Evolutionary conservation across 1,140 invertebrate genomes (phyloP).

Genomic region (Cataglyphis hispanica): DNA sequence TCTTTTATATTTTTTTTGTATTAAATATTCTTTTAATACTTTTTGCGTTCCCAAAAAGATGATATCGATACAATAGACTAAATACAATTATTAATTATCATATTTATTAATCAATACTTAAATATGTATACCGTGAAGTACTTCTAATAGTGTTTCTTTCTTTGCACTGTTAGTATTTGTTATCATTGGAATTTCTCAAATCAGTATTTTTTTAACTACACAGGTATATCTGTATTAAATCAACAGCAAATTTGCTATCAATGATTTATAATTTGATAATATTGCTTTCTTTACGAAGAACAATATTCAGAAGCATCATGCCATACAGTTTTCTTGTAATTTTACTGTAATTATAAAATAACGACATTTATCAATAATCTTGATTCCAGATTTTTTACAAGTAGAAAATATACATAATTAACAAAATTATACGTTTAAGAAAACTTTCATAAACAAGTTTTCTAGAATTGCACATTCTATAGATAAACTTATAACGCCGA

Average conservation of each 20-base stretch:
- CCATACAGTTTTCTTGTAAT: not conserved
- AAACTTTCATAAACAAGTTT: slow-evolving; percentile 13
- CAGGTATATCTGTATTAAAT: not conserved
- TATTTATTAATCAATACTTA: slow-evolving; percentile 3
- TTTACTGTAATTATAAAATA: not conserved
- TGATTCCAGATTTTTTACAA: not conserved
- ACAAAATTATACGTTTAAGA: slow-evolving; percentile 48
- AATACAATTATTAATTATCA: slow-evolving; percentile 14
- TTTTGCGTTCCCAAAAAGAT: slow-evolving; percentile 17
- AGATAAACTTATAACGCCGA: slow-evolving; percentile 1
- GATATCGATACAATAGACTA: not conserved
- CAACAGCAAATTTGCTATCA: not conserved
- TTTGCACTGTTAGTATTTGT: slow-evolving; percentile 19
- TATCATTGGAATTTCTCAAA: not conserved
- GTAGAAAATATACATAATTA: slow-evolving; percentile 16
- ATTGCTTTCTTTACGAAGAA: not conserved
- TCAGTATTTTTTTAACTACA: not conserved
- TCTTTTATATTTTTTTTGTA: slow-evolving; percentile 37
- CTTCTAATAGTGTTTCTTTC: not conserved
- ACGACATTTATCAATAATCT: not conserved
- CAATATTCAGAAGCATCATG: slow-evolving; percentile 17
- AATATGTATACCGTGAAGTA: slow-evolving; percentile 24
- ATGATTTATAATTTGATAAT: not conserved
- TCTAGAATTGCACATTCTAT: slow-evolving; percentile 4
- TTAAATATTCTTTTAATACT: slow-evolving; percentile 5